These are phyloP conservation scores for Ephialtes manifestator DNA, from an alignment of 2,888 invertebrate species.

Conservation along the genomic window DNA sequence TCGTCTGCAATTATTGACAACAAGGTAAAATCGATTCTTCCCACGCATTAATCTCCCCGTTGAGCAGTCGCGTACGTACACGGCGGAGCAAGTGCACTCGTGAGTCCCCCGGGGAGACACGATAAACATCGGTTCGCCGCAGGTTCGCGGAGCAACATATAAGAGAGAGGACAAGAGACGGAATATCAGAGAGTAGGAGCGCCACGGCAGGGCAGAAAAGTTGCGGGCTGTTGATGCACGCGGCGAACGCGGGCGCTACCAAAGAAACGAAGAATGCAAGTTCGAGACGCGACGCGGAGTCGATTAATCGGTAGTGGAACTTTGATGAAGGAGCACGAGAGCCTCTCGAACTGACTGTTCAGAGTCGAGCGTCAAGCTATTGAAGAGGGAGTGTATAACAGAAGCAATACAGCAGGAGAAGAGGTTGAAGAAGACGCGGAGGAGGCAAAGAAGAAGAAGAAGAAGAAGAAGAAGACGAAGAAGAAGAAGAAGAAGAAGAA, in stretches of 20 bases:
- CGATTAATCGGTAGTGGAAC: conserved; percentile 74
- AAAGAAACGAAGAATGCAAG: conserved; percentile 73
- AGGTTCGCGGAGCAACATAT: conserved; percentile 40
- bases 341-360: conserved; percentile 41
- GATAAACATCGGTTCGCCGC: conserved; percentile 68
- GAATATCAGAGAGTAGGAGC: conserved; percentile 7
- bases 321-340: conserved; percentile 71
- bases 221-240: conserved; percentile 36
- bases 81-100: conserved; percentile 42
- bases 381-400: conserved; percentile 7
- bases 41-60: conserved; percentile 61
- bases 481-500: conserved; percentile 29
- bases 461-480: too few relatives aligned
- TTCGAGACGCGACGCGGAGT: conserved; percentile 71
- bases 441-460: conserved; percentile 28
- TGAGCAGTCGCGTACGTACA: conserved; percentile 59
- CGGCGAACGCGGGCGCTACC: conserved; percentile 54
- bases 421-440: conserved; percentile 40
- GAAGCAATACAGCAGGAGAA: conserved; percentile 21
- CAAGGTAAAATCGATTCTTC: conserved; percentile 52
- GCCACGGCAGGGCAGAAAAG: conserved; percentile 12
- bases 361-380: conserved; percentile 33
- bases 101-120: conserved; percentile 69
- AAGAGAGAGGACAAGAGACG: conserved; percentile 15
- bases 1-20: background rate